phyloP scores from a whole-genome alignment of 2,888 invertebrate species.

The Microplitis deprimator region DNA sequence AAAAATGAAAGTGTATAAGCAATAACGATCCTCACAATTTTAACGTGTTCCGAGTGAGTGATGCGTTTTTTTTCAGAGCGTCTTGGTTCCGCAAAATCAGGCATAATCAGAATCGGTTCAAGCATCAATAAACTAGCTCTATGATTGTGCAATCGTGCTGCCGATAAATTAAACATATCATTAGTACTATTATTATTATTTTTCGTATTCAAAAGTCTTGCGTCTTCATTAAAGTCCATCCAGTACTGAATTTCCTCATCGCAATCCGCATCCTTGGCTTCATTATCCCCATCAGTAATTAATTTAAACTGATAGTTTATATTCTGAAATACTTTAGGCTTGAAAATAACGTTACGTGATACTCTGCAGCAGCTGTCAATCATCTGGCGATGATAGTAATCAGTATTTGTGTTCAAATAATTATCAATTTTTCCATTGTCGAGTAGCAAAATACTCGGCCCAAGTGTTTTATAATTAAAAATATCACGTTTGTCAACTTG shows the following conservation, averaged over 20 bases:
- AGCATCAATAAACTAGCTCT: slow-evolving; percentile 71
- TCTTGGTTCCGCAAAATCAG: slow-evolving; percentile 63
- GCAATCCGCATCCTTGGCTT: slow-evolving; percentile 43
- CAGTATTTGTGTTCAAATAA: slow-evolving; percentile 48
- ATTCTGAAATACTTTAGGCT: slow-evolving; percentile 54
- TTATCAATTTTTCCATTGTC: slow-evolving; percentile 26
- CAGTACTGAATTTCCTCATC: slow-evolving; percentile 55
- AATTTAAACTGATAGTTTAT: slow-evolving; percentile 28
- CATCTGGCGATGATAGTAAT: slow-evolving; percentile 56
- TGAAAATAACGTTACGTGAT: slow-evolving; percentile 51
- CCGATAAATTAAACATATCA: slow-evolving; percentile 33
- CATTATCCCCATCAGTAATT: slow-evolving; percentile 1
- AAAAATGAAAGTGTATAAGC: slow-evolving; percentile 75
- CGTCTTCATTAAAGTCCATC: slow-evolving; percentile 54
- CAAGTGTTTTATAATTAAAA: slow-evolving; percentile 54
- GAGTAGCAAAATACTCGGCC: slow-evolving; percentile 54
- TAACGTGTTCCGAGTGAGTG: slow-evolving; percentile 70
- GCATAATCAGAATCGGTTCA: slow-evolving; percentile 73
- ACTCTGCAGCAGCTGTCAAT: slow-evolving; percentile 56
- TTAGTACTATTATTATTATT: slow-evolving; percentile 6
- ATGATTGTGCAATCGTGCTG: slow-evolving; percentile 34
- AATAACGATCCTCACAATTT: slow-evolving; percentile 74
- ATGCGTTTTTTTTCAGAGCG: slow-evolving; percentile 53
- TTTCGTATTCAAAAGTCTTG: slow-evolving; percentile 25
- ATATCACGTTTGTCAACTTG: slow-evolving; percentile 47